Percentiles rank a stretch among this genome's conserved stretches.
These are phyloP conservation scores for Trachelus tabidus DNA, from an alignment of 2,888 invertebrate species.

Conservation along the genomic window DNA sequence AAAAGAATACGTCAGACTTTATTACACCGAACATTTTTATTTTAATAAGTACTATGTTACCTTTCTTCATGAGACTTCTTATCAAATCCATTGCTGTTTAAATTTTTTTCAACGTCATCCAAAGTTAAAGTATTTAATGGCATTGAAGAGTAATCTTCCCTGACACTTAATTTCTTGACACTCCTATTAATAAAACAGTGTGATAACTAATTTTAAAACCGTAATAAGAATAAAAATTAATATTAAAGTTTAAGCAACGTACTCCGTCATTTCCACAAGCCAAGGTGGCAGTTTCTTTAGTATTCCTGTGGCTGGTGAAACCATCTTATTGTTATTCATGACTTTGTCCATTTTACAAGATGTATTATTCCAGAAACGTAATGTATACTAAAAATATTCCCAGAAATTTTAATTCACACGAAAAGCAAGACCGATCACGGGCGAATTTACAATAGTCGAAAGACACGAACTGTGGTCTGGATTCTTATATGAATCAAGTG, in stretches of 20 bases:
- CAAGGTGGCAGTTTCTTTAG: constrained; percentile 43
- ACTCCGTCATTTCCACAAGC: constrained; percentile 51
- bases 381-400: not conserved
- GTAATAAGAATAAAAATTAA: not conserved
- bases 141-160: constrained; percentile 30
- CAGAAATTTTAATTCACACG: not conserved
- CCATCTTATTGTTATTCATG: constrained; percentile 17
- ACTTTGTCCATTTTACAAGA: constrained; percentile 15
- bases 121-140: not conserved
- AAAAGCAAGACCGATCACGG: not conserved
- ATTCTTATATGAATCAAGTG: not conserved
- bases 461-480: not conserved
- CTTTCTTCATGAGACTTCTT: not conserved
- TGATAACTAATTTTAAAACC: not conserved
- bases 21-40: not conserved
- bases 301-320: constrained; percentile 23
- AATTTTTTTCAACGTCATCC: not conserved
- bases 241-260: constrained; percentile 17
- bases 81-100: not conserved
- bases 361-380: not conserved
- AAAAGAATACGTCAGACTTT: not conserved
- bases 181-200: constrained; percentile 28
- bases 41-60: not conserved
- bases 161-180: constrained; percentile 35
- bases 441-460: not conserved